Evolutionary conservation across 2,113 vertebrate genomes (phyloP), one percentile per base, ranked within the genome.

Genomic region (Cyanistes caeruleus): DNA sequence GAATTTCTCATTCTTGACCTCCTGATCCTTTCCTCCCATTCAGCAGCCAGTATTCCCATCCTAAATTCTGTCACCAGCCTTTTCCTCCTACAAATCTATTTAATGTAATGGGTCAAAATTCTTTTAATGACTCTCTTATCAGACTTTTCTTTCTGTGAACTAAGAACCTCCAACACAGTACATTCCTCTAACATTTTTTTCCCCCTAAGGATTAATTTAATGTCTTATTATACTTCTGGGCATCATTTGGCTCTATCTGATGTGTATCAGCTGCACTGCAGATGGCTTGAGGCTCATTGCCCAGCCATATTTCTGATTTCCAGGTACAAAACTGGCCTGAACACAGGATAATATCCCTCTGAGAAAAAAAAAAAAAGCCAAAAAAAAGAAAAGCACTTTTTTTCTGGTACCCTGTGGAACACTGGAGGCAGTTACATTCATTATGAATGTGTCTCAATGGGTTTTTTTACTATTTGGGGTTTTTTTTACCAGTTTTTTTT

Each of bases 401-500:
- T 9, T 84, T 82, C 70, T 27, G 20, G 31, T 7, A 11, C 8
- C 0, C 3, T 15, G 4, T 43, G 37, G 12, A 10, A 67, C 21
- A 30, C 27, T 17, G 4, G 3, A 43, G 44, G 9, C 4, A 60
- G 7, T 22, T 62, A 9, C 2, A 51, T 5, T 15, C 6, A 24
- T 9, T 28, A 33, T 9, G 5, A 44, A 22, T 12, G 4, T 8
- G 24, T 3, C 16, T 37, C 11, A 7, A 2, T 25, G 1, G 1
- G 17, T 8, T 11, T 63, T 37, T 56, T 43, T 52, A 27, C 5
- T 7, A 48, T 4, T 15, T 3, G n/a, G 35, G 23, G 12, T 12
- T 10, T 43, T 41, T 2, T 30, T 30, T 39, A 39, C 39, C 11
- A n/a, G 5, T 5, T n/a, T n/a, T n/a, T n/a, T 12, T 10, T 43